Evolutionary conservation across 2,113 vertebrate genomes (phyloP), one percentile per base, ranked within the genome.

Genomic region (Ammodytes dubius): DNA sequence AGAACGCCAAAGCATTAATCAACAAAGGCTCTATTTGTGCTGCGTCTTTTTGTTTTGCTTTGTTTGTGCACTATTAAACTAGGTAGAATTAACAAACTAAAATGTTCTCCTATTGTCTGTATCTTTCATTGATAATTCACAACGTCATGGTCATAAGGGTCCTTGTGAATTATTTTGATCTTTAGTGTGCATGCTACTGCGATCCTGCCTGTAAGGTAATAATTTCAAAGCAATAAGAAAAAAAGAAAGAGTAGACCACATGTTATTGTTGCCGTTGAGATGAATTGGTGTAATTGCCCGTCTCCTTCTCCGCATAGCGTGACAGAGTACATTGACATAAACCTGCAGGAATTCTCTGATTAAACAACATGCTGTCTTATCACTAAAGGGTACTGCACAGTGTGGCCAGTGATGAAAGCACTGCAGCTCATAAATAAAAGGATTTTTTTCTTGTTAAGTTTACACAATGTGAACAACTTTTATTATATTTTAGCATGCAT

Each of bases 261-360:
- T 58, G 66, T 59, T 57, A 37, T 11, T 46, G 58, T 69, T 39
- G 10, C 35, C 60, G 42, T 14, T 72, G 27, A 46, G 52, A 74
- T 64, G 13, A 83, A 66, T 80, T 13, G 71, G 47, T 5, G 11
- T 75, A 82, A 70, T 82, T 81, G 65, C 64, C n/a, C 58, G n/a
- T 77, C 54, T 40, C 47, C 49, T 53, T 58, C 57, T 66, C 52
- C 58, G 37, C 53, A 52, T 86, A 53, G 75, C 63, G 9, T 87
- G 84, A 79, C 60, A 78, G 61, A 61, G 54, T 35, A 60, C 73
- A 46, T 79, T 84, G 65, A 79, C 64, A 79, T 53, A 63, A 66
- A 77, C 63, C 12, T 11, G 70, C 65, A 88, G 79, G 81, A 88
- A 89, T 77, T 79, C 63, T 77, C 49, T 50, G 49, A 81, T 83